Conservation (phyloP, 2,113 vertebrate species). For the Aphyosemion australe region DNA sequence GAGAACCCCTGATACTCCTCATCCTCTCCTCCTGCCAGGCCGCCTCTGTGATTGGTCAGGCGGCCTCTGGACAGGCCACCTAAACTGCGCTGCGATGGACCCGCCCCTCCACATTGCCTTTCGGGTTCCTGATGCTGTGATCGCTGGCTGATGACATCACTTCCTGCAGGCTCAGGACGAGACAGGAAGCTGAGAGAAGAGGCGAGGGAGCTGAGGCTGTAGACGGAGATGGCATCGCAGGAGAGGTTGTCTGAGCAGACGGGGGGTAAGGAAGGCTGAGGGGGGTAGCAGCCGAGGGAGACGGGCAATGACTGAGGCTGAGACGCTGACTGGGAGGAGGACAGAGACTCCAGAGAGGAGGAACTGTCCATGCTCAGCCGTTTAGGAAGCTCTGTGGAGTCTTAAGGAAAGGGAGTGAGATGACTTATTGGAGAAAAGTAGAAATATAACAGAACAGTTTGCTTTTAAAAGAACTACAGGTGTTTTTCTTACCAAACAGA, state of each 20-base stretch:
- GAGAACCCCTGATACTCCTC: conserved; percentile 93
- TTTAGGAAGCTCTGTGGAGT: conserved; percentile 95
- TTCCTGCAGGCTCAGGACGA: conserved; percentile 80
- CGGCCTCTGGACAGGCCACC: conserved; percentile 37
- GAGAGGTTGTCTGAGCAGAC: conserved; percentile 85
- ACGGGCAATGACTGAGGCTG: conserved; percentile 85
- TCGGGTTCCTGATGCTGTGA: conserved; percentile 77
- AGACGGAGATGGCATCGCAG: conserved; percentile 94
- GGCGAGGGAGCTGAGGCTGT: conserved; percentile 95
- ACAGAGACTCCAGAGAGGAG: conserved; percentile 94
- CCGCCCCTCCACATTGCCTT: conserved; percentile 64
- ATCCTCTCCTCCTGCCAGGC: conserved; percentile 73
- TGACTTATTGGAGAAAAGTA: not conserved
- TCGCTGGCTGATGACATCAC: conserved; percentile 79
- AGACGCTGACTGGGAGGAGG: conserved; percentile 90
- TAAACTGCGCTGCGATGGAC: conserved; percentile 64
- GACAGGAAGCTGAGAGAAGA: conserved; percentile 95
- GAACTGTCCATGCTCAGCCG: conserved; percentile 94
- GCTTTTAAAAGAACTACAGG: not conserved
- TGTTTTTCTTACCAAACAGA: conserved; percentile 87
- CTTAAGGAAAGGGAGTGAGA: conserved; percentile 60
- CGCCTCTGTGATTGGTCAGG: conserved; percentile 37
- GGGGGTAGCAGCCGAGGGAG: conserved; percentile 78
- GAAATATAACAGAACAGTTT: not conserved
- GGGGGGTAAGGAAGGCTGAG: conserved; percentile 85